Evolutionary conservation across 64 coral and sea anemone species (phyloP), one percentile per base, ranked within the genome.

Genomic region (Actinia tenebrosa): DNA sequence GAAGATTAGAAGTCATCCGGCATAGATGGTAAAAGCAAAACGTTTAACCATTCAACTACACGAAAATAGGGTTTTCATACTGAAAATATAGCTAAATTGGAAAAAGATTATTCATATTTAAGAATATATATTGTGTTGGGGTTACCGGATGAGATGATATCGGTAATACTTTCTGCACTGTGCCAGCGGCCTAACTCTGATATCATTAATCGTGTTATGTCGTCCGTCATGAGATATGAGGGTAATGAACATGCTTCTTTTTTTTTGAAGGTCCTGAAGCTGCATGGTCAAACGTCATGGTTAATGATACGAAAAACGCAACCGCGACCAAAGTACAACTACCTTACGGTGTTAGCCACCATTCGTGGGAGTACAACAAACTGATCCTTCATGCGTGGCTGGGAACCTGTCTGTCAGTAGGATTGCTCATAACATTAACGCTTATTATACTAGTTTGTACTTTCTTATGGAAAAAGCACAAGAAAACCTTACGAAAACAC

Each of bases 351-450:
- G 22, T 19, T 3, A 85, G 53, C 56, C 83, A 60, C 25, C 83
- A 85, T 64, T 61, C 53, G 10, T 85, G 83, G 83, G 56, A 85
- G 1, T 11, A 85, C 26, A 85, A 85, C 42, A 59, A 30, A 59
- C 2, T 85, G 56, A 85, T 85, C 53, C 30, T 85, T 43, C 83
- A 56, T 53, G 83, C 42, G 17, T 85, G 83, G 83, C 23, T 85
- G 16, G 83, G 83, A 18, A 85, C 83, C 4, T 85, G 83, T 27
- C 19, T 85, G 10, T 42, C 43, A n/a, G 44, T 81, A 11, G 79
- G 79, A 53, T 53, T n/a, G 17, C 53, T 81, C 6, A 81, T 81
- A 5, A 5, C 11, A 22, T 4, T 81, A 19, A 81, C 50, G 16
- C 79, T 81, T 53, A 50, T 81, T 22, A 16, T 81, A 18, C 46